A percentile compares a stretch with the other conserved stretches of the same genome.
Evolutionary conservation across 1,140 invertebrate genomes (phyloP).

Genomic region (Heterodera schachtii): DNA sequence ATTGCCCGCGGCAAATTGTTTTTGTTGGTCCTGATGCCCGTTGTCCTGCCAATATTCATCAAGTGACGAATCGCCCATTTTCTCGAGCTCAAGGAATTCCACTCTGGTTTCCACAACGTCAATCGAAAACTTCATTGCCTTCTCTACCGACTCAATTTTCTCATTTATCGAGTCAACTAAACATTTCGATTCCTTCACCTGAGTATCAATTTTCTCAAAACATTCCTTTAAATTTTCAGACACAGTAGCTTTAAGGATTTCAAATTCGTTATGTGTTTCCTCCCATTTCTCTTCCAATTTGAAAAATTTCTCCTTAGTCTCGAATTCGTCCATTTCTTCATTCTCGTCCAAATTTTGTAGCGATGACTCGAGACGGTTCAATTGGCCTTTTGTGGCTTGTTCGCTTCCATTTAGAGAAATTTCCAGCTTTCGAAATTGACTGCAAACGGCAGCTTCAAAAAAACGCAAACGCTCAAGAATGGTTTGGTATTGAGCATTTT

Average conservation of each 20-base stretch:
- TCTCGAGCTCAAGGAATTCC: background rate
- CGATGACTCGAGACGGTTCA: background rate
- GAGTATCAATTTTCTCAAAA: background rate
- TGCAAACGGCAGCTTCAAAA: conserved; percentile 4
- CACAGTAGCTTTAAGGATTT: too few species aligned
- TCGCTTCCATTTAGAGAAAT: background rate
- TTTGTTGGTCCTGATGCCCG: background rate
- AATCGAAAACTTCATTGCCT: background rate
- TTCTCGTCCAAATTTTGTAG: background rate
- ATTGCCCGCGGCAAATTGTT: background rate
- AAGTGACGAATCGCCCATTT: background rate
- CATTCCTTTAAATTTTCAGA: background rate
- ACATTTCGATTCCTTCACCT: background rate
- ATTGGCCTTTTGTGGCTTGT: background rate
- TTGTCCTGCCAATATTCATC: background rate
- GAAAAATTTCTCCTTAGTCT: background rate
- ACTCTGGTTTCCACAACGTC: background rate
- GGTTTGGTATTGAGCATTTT: background rate
- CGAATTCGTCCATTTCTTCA: background rate
- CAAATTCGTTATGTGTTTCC: too few species aligned
- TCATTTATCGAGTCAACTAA: background rate
- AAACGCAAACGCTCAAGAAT: background rate
- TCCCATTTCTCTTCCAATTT: background rate
- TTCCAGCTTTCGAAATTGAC: background rate
- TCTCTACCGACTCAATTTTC: background rate